Evolutionary conservation across 2,113 vertebrate genomes (phyloP), one percentile per base, ranked within the genome.

Genomic region (Microtus pennsylvanicus): DNA sequence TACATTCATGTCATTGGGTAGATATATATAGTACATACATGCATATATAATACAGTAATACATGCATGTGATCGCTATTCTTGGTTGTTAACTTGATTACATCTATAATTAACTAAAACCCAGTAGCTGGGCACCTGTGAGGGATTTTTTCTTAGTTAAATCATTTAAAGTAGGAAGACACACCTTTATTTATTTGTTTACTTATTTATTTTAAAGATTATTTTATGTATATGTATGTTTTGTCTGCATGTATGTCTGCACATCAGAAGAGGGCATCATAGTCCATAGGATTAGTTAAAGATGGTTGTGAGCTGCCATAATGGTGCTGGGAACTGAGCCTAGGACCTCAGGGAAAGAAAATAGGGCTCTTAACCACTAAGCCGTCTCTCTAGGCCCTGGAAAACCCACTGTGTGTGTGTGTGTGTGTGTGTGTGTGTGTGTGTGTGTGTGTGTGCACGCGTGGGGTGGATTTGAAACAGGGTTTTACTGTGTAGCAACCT

Each of bases 391-490:
- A 74, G n/a, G 19, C 19, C n/a, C 19, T 10, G 72, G 22, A 74
- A 74, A n/a, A 74, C n/a, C 72, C 21, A 74, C n/a, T 74, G 7
- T n/a, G 7, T 17, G 35, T 3, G 69, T 58, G 55, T 19, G 55
- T 58, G 55, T 58, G 55, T 58, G 55, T 58, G 55, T 58, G 17
- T 58, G 55, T 58, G 55, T 19, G 55, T 19, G 55, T 21, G 17
- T 21, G 17, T 21, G 55, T 21, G 17, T 21, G 55, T 14, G 3
- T 4, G 13, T 0, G 52, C 2, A 13, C 0, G 52, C 0, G 52
- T 55, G 16, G 52, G 52, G 52, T 55, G 14, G 52, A 55, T 55
- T 70, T 7, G 33, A 70, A 70, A 70, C 33, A 35, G 69, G 69
- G 33, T 70, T 70, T 70, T 35, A 70, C 14, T 28, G 67, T 7